Conservation (phyloP, 2,113 vertebrate species). For the Isurus oxyrinchus region DNA sequence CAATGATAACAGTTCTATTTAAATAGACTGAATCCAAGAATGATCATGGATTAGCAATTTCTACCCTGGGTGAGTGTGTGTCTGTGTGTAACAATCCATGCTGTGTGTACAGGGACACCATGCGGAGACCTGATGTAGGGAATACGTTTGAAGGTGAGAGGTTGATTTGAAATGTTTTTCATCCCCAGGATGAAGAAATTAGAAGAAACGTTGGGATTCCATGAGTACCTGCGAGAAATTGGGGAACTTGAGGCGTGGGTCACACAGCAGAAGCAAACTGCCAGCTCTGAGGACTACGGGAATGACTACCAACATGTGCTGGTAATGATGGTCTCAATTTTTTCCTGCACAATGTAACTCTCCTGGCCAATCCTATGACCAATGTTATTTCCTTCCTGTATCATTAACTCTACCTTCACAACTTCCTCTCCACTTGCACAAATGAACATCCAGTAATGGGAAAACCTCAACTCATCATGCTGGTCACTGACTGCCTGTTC, state of each 20-base stretch:
- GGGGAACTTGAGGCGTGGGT: slow-evolving; percentile 72
- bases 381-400: not conserved
- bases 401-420: not conserved
- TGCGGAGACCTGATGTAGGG: not conserved
- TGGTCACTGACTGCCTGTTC: not conserved
- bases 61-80: not conserved
- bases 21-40: not conserved
- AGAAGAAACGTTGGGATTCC: slow-evolving; percentile 62
- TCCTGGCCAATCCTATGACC: not conserved
- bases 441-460: not conserved
- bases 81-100: not conserved
- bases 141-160: not conserved
- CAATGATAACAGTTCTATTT: not conserved
- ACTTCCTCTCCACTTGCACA: not conserved
- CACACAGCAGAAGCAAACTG: slow-evolving; percentile 58
- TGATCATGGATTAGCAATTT: not conserved
- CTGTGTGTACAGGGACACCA: not conserved
- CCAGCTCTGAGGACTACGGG: slow-evolving; percentile 62
- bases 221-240: slow-evolving; percentile 68
- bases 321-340: slow-evolving; percentile 52
- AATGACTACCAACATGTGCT: slow-evolving; percentile 64
- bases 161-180: not conserved
- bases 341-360: not conserved
- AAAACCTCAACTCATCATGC: not conserved
- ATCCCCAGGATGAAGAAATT: slow-evolving; percentile 49